Percentiles rank a stretch among this genome's conserved stretches.
Evolutionary conservation across 2,797 vertebrate genomes (phyloP).

Genomic region (Pogonophryne albipinna): DNA sequence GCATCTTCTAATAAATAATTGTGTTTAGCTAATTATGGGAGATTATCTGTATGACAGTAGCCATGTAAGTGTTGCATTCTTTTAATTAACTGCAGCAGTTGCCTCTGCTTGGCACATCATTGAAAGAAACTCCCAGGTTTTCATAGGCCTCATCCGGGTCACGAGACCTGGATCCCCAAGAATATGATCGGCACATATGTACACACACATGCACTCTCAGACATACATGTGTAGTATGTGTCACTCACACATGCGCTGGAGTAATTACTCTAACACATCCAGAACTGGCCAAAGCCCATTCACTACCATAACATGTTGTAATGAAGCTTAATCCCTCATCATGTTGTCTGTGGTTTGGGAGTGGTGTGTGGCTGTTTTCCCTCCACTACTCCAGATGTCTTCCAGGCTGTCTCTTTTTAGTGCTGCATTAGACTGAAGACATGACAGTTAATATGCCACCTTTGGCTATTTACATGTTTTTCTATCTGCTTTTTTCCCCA

Average conservation of each 20-base stretch:
- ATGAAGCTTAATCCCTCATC: slow-evolving; percentile 81
- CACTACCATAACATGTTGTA: slow-evolving; percentile 81
- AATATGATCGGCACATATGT: slow-evolving; percentile 40
- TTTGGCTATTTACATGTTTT: slow-evolving; percentile 48
- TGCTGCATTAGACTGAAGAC: slow-evolving; percentile 50
- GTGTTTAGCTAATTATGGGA: slow-evolving; percentile 51
- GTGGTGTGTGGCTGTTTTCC: slow-evolving; percentile 71
- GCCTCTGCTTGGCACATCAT: slow-evolving; percentile 52
- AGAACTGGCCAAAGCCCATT: slow-evolving; percentile 75
- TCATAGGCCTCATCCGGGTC: slow-evolving; percentile 25
- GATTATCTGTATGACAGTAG: slow-evolving; percentile 47
- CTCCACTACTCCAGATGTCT: slow-evolving; percentile 74
- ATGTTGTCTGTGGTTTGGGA: slow-evolving; percentile 79
- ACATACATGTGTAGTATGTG: slow-evolving; percentile 62
- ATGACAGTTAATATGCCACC: slow-evolving; percentile 45
- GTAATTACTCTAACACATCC: slow-evolving; percentile 77
- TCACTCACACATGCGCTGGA: slow-evolving; percentile 64
- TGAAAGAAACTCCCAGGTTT: slow-evolving; percentile 27
- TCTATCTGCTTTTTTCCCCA: slow-evolving; percentile 35
- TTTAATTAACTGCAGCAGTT: slow-evolving; percentile 75
- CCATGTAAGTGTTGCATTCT: slow-evolving; percentile 58
- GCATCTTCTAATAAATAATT: slow-evolving; percentile 47
- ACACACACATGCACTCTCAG: slow-evolving; percentile 14
- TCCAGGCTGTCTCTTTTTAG: slow-evolving; percentile 63
- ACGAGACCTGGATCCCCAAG: slow-evolving; percentile 19